Evolutionary conservation across 2,113 vertebrate species (phyloP).

Genomic region (Alethe diademata): DNA sequence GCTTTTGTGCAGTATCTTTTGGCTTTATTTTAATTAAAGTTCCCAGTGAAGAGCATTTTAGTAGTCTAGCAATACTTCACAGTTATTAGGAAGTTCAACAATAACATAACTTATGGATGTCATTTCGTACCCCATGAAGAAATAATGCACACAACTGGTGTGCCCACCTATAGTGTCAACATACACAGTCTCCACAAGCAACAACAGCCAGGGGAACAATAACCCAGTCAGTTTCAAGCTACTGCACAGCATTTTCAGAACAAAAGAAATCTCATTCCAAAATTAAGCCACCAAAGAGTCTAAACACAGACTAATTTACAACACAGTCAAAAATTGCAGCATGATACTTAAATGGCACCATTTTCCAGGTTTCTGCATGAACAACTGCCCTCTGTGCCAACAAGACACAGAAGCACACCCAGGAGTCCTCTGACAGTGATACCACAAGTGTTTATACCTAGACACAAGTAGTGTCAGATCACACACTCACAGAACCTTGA

Average conservation of each 20-base stretch:
- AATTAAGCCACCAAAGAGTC: background rate
- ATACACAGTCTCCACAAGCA: background rate
- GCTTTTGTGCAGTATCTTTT: background rate
- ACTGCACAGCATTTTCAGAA: background rate
- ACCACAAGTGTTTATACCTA: no score
- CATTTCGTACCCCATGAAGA: background rate
- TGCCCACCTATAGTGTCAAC: background rate
- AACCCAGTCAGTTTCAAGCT: background rate
- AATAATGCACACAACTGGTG: background rate
- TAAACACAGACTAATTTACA: background rate
- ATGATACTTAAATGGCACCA: background rate
- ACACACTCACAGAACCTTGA: background rate
- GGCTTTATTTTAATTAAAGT: background rate
- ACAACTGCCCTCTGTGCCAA: background rate
- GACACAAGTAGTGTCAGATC: no score
- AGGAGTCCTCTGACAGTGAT: fast-evolving
- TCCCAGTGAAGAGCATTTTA: background rate
- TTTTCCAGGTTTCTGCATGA: background rate
- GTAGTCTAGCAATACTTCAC: background rate
- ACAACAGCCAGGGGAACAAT: background rate
- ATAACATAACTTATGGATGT: background rate
- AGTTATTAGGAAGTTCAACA: background rate
- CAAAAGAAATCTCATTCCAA: background rate
- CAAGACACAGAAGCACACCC: background rate
- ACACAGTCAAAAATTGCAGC: background rate